Evolutionary conservation across 2,113 vertebrate genomes (phyloP).

Genomic region (Corythornis cristatus): DNA sequence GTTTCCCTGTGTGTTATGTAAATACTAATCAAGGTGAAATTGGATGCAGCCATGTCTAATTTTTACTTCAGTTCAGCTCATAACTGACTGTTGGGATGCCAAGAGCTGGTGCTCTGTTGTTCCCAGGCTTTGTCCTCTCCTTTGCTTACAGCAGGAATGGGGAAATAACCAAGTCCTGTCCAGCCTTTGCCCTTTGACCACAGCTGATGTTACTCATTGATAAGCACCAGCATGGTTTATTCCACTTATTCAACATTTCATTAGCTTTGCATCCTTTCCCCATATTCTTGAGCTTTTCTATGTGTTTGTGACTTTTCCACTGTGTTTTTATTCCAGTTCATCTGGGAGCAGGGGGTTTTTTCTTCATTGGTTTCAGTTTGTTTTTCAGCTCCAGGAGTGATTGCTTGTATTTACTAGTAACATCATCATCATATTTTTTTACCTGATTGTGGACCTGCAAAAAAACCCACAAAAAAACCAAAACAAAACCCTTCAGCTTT

Average conservation of each 20-base stretch:
- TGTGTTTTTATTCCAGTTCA: background rate
- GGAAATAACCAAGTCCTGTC: background rate
- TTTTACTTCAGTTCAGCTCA: background rate
- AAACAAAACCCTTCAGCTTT: background rate
- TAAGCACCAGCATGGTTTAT: background rate
- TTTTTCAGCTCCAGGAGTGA: background rate
- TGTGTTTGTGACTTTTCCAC: background rate
- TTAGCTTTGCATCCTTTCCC: background rate
- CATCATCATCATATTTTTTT: background rate
- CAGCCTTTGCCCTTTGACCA: background rate
- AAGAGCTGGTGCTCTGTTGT: background rate
- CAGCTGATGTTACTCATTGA: background rate
- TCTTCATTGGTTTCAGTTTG: background rate
- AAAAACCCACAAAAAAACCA: background rate
- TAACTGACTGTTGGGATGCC: background rate
- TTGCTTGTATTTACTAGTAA: background rate
- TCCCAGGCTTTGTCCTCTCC: background rate
- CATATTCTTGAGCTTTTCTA: background rate
- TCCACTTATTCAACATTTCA: background rate
- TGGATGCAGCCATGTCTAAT: conserved; percentile 14
- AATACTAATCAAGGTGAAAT: conserved; percentile 66
- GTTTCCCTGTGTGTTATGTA: conserved; percentile 39
- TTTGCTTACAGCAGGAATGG: background rate
- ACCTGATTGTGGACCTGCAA: background rate
- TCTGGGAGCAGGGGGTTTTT: background rate